phyloP scores from a whole-genome alignment of 2,888 invertebrate genomes.

The Mantis religiosa region DNA sequence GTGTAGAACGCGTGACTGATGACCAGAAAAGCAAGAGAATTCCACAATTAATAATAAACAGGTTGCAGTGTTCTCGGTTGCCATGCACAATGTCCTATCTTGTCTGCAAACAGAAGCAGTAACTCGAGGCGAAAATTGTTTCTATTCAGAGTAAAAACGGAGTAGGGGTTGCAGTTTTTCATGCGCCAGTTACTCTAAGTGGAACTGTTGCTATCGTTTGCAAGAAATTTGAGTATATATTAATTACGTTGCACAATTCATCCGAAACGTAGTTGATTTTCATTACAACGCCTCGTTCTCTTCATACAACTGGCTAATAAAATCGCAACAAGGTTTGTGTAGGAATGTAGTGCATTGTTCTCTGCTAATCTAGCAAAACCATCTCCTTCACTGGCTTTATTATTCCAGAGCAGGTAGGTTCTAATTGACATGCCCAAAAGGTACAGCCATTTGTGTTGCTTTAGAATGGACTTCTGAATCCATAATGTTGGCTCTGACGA shows the following conservation, averaged over 20 bases:
- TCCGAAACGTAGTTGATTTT: neutral
- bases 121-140: neutral
- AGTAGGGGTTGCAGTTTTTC: neutral
- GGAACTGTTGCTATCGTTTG: neutral
- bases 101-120: neutral
- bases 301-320: neutral
- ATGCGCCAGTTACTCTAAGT: neutral
- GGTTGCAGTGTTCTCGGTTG: neutral
- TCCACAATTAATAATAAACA: neutral
- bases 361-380: neutral
- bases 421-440: neutral
- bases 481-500: neutral
- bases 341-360: neutral
- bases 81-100: neutral
- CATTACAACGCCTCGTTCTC: neutral
- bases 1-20: neutral
- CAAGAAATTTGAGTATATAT: neutral
- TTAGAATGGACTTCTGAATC: neutral
- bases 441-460: neutral
- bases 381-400: neutral
- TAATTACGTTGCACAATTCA: neutral
- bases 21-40: neutral
- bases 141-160: neutral
- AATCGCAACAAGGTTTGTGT: neutral
- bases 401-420: neutral